phyloP scores from a whole-genome alignment of 2,113 vertebrate species.

The Catharus bicknelli region DNA sequence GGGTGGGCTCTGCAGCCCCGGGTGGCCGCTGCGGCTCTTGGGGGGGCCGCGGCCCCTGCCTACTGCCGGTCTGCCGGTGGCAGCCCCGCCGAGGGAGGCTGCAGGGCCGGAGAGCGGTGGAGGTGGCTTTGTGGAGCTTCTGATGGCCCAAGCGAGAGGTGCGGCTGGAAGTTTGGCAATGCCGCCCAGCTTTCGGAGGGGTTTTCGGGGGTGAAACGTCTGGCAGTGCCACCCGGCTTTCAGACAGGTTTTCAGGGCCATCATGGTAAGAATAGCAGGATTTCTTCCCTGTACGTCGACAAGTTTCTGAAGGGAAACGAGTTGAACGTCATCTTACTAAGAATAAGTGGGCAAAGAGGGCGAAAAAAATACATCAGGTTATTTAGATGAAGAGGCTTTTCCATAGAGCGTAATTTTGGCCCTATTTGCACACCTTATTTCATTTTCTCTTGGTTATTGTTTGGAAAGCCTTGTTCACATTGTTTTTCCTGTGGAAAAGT shows the following conservation, averaged over 20 bases:
- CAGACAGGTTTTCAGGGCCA: neutral
- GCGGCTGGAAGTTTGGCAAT: neutral
- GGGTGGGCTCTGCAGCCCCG: neutral
- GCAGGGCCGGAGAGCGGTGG: rapidly evolving
- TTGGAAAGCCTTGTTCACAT: neutral
- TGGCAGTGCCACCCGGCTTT: neutral
- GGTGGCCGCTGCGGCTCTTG: too few species aligned
- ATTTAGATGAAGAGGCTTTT: neutral
- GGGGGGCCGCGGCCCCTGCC: neutral
- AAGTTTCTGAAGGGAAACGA: neutral
- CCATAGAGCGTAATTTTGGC: neutral
- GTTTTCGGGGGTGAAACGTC: neutral
- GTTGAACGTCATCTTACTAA: neutral
- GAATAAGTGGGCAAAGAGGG: neutral
- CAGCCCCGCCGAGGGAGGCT: neutral
- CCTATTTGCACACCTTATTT: neutral
- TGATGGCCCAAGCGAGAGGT: neutral
- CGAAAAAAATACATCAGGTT: neutral
- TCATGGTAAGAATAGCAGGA: neutral
- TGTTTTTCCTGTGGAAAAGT: neutral
- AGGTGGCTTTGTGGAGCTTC: neutral
- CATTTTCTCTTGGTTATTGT: neutral
- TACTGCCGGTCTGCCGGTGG: rapidly evolving
- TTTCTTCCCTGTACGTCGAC: neutral
- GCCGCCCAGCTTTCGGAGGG: neutral